These are phyloP conservation scores for Atta cephalotes DNA, from an alignment of 1,140 invertebrate genomes.

Conservation along the genomic window DNA sequence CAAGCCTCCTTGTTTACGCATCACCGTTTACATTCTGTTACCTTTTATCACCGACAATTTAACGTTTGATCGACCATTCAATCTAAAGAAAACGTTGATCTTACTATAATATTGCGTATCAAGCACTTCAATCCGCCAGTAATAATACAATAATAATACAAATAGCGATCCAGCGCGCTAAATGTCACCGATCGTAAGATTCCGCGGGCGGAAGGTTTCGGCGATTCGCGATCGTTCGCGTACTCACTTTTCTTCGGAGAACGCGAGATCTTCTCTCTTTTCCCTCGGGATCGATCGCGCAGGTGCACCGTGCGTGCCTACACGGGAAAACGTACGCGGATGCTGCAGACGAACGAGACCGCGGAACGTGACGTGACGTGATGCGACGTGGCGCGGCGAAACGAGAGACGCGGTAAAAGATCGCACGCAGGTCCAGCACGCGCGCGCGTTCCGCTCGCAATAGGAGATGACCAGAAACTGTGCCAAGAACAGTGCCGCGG, in stretches of 20 bases:
- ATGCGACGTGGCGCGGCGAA: not conserved
- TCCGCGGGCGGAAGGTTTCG: not conserved
- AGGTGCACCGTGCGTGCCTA: conserved; percentile 29
- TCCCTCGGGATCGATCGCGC: conserved; percentile 6
- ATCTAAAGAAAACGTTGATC: not conserved
- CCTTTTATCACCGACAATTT: not conserved
- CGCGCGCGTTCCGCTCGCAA: conserved; percentile 76
- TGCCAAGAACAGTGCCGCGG: conserved; percentile 80
- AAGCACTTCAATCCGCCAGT: not conserved
- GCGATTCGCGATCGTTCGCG: not conserved
- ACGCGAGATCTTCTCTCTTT: not conserved
- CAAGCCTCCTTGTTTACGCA: conserved; percentile 13
- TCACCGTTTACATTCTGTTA: conserved; percentile 9
- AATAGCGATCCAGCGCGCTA: not conserved
- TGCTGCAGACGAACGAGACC: not conserved
- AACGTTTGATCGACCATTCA: not conserved
- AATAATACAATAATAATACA: not conserved
- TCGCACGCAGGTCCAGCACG: conserved; percentile 69
- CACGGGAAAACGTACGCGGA: conserved; percentile 10
- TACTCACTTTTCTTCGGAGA: conserved; percentile 47
- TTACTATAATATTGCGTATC: not conserved
- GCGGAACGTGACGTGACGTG: conserved; percentile 1
- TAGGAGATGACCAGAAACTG: conserved; percentile 83
- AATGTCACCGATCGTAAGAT: not conserved
- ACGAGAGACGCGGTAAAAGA: conserved; percentile 30